phyloP scores from a whole-genome alignment of 2,113 vertebrate genomes.

The Oncorhynchus gorbuscha region DNA sequence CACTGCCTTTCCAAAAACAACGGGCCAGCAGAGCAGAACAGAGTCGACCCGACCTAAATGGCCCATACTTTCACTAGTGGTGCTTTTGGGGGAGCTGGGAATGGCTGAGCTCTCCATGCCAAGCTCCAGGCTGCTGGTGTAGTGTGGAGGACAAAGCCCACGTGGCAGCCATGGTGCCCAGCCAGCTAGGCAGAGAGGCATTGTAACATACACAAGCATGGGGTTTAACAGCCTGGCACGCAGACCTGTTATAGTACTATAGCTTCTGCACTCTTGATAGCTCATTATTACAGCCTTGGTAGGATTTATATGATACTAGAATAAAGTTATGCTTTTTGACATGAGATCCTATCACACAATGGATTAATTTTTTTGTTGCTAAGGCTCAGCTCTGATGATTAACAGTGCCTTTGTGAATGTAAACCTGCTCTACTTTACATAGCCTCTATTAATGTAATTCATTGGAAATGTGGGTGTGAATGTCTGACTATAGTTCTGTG shows the following conservation, averaged over 20 bases:
- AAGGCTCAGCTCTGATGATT: neutral
- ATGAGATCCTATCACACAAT: neutral
- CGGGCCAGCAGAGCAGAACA: constrained; percentile 16
- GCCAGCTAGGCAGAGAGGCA: constrained; percentile 29
- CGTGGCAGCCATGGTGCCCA: constrained; percentile 54
- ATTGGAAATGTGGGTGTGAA: neutral
- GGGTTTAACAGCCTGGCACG: constrained; percentile 23
- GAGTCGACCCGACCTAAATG: constrained; percentile 8
- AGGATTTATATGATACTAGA: neutral
- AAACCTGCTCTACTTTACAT: neutral
- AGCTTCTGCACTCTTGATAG: neutral
- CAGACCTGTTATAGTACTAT: neutral
- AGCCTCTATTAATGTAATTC: neutral
- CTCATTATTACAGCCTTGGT: too few relatives aligned
- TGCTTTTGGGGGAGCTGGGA: constrained; percentile 37
- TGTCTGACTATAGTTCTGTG: neutral
- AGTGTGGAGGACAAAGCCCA: constrained; percentile 32
- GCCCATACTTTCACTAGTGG: constrained; percentile 42
- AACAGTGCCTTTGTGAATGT: neutral
- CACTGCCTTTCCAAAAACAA: constrained; percentile 48
- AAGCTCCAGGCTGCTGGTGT: constrained; percentile 32
- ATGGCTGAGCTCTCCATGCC: constrained; percentile 46
- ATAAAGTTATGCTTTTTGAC: neutral
- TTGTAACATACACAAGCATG: constrained; percentile 44
- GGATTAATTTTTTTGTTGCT: neutral